Evolutionary conservation across 1,140 invertebrate genomes (phyloP), one percentile per base, ranked within the genome.

Genomic region (Hetaerina americana): DNA sequence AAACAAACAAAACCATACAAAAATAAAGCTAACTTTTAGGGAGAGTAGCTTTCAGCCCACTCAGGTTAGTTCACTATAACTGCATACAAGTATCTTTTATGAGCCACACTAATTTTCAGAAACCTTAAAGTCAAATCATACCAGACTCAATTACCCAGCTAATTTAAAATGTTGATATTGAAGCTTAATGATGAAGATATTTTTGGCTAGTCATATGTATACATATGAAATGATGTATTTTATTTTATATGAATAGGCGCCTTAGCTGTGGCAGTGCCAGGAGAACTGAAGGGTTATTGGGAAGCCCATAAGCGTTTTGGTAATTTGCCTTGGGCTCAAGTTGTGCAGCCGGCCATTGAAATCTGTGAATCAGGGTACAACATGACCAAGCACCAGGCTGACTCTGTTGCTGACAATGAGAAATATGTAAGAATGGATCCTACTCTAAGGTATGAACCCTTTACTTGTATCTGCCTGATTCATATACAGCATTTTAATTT

Each of bases 241-340:
- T 28, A 18, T 57, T 57, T 71, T 29, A 5, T 22, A 29, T 40
- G 74, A 72, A 69, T 75, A 86, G 95, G 94, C 73, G 85, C 87
- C 0, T 77, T 93, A 18, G 82, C 95, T 1, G 87, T 96, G 26
- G 94, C 86, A 0, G 91, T 97, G 12, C 96, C 96, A 5, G 96
- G 96, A 0, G 95, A 98, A 80, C 77, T 98, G 0, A 87, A 88
- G 72, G 96, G 95, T 1, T 95, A 95, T 77, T 91, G 92, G 88
- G 85, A 87, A 72, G 91, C 93, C 0, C 90, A 96, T 78, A 81
- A 89, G 76, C 84, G 84, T 70, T 97, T 92, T 81, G 94, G 94
- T 1, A 87, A 85, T 75, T 80, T 98, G 0, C 86, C 89, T 0
- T 99, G 96, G 96, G 81, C 82, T 8, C 86, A 89, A 0, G 80